Percentiles rank a stretch among this genome's conserved stretches.
These are phyloP conservation scores for Seira musarum DNA, from an alignment of 2,888 invertebrate species.

Conservation along the genomic window DNA sequence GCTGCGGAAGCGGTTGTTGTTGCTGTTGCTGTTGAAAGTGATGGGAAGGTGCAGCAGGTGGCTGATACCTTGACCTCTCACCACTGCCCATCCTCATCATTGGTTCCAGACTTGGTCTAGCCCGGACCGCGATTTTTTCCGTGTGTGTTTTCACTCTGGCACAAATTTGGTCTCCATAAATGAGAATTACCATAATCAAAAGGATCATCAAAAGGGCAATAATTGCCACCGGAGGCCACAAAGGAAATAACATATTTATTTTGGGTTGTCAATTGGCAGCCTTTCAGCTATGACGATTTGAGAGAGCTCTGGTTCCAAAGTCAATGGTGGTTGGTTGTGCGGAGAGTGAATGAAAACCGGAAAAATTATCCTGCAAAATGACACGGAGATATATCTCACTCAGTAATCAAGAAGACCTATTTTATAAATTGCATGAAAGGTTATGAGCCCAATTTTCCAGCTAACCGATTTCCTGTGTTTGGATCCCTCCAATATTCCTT, in stretches of 20 bases:
- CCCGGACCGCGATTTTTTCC: constrained; percentile 29
- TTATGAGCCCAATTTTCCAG: neutral
- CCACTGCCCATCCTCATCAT: constrained; percentile 50
- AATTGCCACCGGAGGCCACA: constrained; percentile 85
- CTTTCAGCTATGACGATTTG: no score
- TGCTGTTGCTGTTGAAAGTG: constrained; percentile 22
- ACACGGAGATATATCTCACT: neutral
- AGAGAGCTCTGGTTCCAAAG: constrained; percentile 67
- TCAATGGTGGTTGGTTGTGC: constrained; percentile 82
- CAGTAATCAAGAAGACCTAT: neutral
- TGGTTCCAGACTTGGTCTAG: constrained; percentile 37
- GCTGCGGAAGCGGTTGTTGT: neutral
- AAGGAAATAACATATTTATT: constrained; percentile 79
- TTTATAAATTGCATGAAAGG: neutral
- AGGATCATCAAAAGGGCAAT: constrained; percentile 82
- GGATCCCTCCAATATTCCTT: constrained; percentile 85
- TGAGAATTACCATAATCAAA: constrained; percentile 83
- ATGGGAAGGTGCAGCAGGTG: neutral
- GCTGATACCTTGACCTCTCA: constrained; percentile 2
- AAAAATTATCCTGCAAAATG: constrained; percentile 82
- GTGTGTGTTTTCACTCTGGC: constrained; percentile 58
- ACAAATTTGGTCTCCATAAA: constrained; percentile 83
- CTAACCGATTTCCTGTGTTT: constrained; percentile 69
- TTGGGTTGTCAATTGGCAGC: constrained; percentile 20
- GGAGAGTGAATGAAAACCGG: constrained; percentile 89